Base-by-base conservation (phyloP, 2,113 vertebrate genomes). In the Trematomus loennbergii region DNA sequence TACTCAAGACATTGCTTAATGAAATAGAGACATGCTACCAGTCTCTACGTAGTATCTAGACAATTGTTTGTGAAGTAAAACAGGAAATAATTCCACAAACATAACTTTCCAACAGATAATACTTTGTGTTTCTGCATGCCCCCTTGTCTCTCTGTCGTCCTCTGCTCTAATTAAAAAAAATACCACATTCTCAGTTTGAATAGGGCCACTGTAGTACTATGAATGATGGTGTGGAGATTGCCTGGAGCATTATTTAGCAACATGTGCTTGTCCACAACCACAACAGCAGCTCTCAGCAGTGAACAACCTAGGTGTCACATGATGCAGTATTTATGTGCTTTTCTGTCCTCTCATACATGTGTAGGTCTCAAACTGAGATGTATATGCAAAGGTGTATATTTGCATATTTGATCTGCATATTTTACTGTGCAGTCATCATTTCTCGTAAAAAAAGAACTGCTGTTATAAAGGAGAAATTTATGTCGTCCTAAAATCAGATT, bases 231-330 rank as follows among this genome's bases (percentile, higher is more conserved):
- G 29, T 78, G 0, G 33, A 87, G 79, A 85, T 68, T 71, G 78
- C 71, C 78, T 82, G 59, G 73, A 83, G 88, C 72, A 58, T 77
- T 82, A 72, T 68, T 71, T 40, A 67, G 49, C 77, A 76, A 54
- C 25, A 4, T 67, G 64, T 81, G 70, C 33, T 63, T 64, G 83
- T 78, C 70, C 54, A 46, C 75, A 63, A 55, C 79, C 52, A 65
- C 69, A 66, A 78, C 77, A 72, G 58, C 70, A 71, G 64, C 1
- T 67, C 78, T 83, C 84, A 81, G 87, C 68, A 15, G 22, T 12
- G 17, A 59, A 53, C 69, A 88, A 81, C 83, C 78, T 84, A 85
- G 78, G 75, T 90, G 72, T 88, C 82, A 65, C 79, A 54, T 79
- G 78, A 81, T 69, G 64, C 75, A 84, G 60, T 81, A 76, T 87